Conservation (phyloP, 2,888 invertebrate species). For the Nezara viridula region DNA sequence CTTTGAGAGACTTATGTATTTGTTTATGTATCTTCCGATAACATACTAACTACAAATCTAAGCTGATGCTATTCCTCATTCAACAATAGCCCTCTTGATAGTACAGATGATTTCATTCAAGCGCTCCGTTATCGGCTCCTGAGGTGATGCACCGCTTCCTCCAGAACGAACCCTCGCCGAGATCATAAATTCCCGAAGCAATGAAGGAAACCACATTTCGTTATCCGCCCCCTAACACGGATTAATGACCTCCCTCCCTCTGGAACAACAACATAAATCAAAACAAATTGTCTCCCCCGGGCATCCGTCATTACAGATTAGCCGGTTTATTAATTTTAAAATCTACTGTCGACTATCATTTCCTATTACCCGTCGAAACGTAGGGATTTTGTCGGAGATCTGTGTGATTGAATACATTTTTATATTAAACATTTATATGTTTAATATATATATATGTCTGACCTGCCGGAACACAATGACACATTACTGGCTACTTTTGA, state of each 20-base stretch:
- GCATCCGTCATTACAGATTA: background rate
- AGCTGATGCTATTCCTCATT: too few relatives aligned
- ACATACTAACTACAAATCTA: too few relatives aligned
- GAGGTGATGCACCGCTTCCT: background rate
- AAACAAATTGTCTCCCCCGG: background rate
- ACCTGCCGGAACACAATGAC: too few relatives aligned
- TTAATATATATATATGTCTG: too few relatives aligned
- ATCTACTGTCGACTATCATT: background rate
- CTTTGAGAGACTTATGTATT: too few relatives aligned
- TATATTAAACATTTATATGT: background rate
- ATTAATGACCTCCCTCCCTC: background rate
- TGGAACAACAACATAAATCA: conserved; percentile 23
- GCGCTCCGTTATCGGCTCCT: background rate
- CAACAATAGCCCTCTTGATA: too few relatives aligned
- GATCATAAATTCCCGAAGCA: background rate
- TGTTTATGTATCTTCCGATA: too few relatives aligned
- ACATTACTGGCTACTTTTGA: too few relatives aligned
- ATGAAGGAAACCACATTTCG: background rate
- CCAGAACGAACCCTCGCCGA: background rate
- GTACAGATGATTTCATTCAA: too few relatives aligned
- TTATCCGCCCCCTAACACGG: conserved; percentile 14
- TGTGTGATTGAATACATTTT: background rate
- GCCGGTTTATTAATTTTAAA: background rate
- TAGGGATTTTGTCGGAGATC: background rate
- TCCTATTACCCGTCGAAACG: background rate